These are phyloP conservation scores for Drosophila arawakana DNA, from an alignment of 1,140 invertebrate genomes.

Conservation along the genomic window DNA sequence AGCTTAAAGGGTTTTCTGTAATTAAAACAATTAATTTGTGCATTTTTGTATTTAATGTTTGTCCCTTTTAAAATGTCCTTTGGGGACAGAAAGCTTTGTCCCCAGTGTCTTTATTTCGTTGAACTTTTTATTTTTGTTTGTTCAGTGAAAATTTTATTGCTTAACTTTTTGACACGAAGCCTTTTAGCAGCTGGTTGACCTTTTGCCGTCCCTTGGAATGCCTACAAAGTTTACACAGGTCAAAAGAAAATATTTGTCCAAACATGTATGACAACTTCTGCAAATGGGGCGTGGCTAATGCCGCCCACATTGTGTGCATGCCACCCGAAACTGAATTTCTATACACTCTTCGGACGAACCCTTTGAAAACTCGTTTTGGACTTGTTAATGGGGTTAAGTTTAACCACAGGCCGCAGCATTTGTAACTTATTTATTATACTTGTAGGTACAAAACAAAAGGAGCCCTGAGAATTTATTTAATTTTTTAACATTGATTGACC, in stretches of 20 bases:
- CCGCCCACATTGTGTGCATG: conserved; percentile 48
- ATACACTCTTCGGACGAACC: conserved; percentile 8
- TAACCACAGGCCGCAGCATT: conserved; percentile 51
- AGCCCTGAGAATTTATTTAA: conserved; percentile 58
- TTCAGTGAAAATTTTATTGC: conserved; percentile 60
- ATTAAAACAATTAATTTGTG: conserved; percentile 26
- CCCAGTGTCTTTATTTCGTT: conserved; percentile 13
- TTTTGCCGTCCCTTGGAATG: conserved; percentile 55
- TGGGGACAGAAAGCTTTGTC: conserved; percentile 13
- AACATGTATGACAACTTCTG: conserved; percentile 68
- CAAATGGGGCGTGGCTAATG: conserved; percentile 35
- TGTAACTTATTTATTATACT: conserved; percentile 43
- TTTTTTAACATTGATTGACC: conserved; percentile 59
- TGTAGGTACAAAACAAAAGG: conserved; percentile 33
- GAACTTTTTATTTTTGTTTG: conserved; percentile 37
- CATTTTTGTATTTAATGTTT: not conserved
- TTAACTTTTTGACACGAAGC: conserved; percentile 64
- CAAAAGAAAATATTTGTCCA: conserved; percentile 73
- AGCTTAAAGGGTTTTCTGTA: not conserved
- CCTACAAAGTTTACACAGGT: conserved; percentile 73
- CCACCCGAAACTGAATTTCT: conserved; percentile 42
- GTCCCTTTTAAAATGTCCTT: not conserved
- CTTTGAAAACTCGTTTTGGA: conserved; percentile 19
- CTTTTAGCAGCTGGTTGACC: conserved; percentile 62
- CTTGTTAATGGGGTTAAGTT: conserved; percentile 26